Evolutionary conservation across 2,113 vertebrate genomes (phyloP).

Genomic region (Salvelinus fontinalis): DNA sequence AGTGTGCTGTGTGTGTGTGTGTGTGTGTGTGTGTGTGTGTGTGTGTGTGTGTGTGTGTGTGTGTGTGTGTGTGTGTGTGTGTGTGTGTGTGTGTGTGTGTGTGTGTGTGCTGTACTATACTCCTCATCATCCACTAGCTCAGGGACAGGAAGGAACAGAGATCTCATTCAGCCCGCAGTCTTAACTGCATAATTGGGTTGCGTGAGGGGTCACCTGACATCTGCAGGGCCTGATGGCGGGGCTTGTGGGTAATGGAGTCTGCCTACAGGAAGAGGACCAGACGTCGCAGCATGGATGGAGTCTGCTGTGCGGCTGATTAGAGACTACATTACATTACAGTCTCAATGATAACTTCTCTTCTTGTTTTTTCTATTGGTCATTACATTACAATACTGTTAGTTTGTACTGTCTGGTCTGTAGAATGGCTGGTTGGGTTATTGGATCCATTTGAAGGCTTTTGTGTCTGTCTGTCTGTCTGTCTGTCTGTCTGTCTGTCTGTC

Average conservation of each 20-base stretch:
- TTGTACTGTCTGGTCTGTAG: too few relatives aligned
- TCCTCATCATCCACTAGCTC: conserved; percentile 35
- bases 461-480: background rate
- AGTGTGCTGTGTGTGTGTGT: background rate
- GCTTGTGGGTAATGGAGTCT: conserved; percentile 10
- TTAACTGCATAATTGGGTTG: conserved; percentile 50
- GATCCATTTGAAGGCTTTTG: background rate
- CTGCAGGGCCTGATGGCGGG: background rate
- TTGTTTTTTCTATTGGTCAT: background rate
- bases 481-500: too few relatives aligned
- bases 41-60: background rate
- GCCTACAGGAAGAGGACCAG: background rate
- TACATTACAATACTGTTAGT: too few relatives aligned
- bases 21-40: conserved; percentile 8
- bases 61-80: background rate
- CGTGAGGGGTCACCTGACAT: background rate
- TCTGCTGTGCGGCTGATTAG: background rate
- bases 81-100: background rate
- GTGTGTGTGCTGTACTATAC: conserved; percentile 27
- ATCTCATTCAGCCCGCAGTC: conserved; percentile 30
- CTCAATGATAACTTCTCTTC: conserved; percentile 7
- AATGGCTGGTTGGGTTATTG: too few relatives aligned
- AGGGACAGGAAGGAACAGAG: conserved; percentile 4
- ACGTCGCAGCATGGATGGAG: background rate
- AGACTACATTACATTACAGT: conserved; percentile 1